These are phyloP conservation scores for Ceriagrion tenellum DNA, from an alignment of 2,888 invertebrate genomes.

Conservation along the genomic window DNA sequence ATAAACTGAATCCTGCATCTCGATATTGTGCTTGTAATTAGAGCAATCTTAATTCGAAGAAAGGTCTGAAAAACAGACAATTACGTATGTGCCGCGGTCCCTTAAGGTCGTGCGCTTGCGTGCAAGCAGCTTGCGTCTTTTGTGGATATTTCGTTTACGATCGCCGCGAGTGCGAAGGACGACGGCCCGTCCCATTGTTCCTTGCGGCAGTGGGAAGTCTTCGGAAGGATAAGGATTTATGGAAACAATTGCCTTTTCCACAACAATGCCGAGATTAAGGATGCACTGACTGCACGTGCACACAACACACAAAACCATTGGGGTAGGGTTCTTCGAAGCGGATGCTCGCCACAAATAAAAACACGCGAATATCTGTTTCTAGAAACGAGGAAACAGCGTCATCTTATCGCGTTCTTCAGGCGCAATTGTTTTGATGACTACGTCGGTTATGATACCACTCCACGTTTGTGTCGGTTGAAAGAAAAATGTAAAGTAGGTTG, in stretches of 20 bases:
- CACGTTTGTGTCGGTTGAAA: too few relatives aligned
- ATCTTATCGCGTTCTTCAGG: not conserved
- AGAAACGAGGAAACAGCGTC: not conserved
- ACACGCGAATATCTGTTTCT: not conserved
- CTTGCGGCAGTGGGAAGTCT: not conserved
- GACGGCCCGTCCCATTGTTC: not conserved
- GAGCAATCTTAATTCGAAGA: too few relatives aligned
- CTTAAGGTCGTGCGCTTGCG: not conserved
- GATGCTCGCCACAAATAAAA: not conserved
- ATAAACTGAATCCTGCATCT: too few relatives aligned
- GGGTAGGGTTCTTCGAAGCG: not conserved
- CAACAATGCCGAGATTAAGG: conserved; percentile 21
- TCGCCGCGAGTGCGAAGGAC: not conserved
- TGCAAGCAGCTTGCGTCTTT: not conserved
- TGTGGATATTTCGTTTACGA: conserved; percentile 8
- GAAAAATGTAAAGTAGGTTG: too few relatives aligned
- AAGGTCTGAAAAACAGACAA: too few relatives aligned
- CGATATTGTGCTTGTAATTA: too few relatives aligned
- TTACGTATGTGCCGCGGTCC: too few relatives aligned
- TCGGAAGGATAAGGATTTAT: conserved; percentile 15
- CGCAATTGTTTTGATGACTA: not conserved
- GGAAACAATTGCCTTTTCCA: conserved; percentile 16
- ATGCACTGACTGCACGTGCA: conserved; percentile 15
- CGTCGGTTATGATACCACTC: not conserved
- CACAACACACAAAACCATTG: not conserved